Evolutionary conservation across 2,113 vertebrate genomes (phyloP).

Genomic region (Halcyon malimbica): DNA sequence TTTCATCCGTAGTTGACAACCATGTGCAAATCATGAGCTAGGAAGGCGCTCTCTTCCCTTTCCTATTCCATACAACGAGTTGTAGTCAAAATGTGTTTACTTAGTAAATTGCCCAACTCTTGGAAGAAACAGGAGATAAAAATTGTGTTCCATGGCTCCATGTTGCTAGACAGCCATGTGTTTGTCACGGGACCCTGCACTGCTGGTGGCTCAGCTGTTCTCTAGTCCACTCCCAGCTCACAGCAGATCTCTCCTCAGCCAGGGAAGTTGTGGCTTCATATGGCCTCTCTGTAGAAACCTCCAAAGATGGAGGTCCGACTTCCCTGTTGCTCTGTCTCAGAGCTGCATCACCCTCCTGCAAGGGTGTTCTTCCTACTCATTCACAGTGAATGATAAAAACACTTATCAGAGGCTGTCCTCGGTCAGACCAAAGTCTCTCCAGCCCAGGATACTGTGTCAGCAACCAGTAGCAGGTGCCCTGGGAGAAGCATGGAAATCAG

Average conservation of each 20-base stretch:
- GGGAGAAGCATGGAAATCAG: not conserved
- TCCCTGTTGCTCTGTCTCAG: not conserved
- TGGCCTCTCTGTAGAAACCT: not conserved
- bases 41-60: not conserved
- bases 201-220: accelerated
- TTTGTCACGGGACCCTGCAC: not conserved
- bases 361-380: not conserved
- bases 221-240: not conserved
- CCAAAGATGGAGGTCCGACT: not conserved
- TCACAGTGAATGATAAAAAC: not conserved
- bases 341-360: not conserved
- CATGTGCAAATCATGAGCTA: not conserved
- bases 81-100: not conserved
- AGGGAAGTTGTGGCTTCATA: not conserved
- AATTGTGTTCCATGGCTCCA: accelerated
- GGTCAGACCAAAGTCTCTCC: not conserved
- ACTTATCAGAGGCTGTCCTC: not conserved
- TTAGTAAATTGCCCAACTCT: not conserved
- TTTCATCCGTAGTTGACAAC: not conserved
- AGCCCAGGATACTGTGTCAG: not conserved
- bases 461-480: not conserved
- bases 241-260: not conserved
- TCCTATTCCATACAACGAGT: not conserved
- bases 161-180: accelerated
- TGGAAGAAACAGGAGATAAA: not conserved